phyloP scores from a whole-genome alignment of 2,888 invertebrate species.

The Drosophila glabriapex region DNA sequence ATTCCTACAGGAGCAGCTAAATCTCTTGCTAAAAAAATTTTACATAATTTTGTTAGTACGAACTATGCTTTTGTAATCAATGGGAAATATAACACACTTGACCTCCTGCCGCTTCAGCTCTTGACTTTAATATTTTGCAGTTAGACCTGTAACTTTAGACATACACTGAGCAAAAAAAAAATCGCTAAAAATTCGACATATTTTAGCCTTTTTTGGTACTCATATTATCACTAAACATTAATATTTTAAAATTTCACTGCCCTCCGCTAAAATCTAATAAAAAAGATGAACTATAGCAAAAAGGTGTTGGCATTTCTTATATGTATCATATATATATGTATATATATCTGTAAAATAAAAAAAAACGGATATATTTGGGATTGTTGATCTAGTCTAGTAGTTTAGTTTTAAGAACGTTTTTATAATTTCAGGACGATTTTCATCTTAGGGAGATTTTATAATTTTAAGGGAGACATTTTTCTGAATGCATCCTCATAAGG shows the following conservation, averaged over 20 bases:
- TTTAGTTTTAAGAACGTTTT: accelerated
- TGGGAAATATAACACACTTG: slow-evolving; percentile 49
- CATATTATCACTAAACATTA: neutral
- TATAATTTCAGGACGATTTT: neutral
- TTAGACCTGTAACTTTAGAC: neutral
- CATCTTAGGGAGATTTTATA: neutral
- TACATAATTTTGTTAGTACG: slow-evolving; percentile 65
- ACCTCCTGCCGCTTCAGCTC: slow-evolving; percentile 17
- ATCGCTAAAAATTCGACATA: too few relatives aligned
- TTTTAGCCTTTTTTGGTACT: neutral
- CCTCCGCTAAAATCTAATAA: neutral
- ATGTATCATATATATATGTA: too few relatives aligned
- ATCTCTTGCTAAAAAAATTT: slow-evolving; percentile 41
- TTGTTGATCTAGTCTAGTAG: neutral
- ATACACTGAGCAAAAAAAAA: neutral
- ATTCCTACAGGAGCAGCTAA: slow-evolving; percentile 3
- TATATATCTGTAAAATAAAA: neutral
- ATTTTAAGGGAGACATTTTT: accelerated
- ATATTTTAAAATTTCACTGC: too few relatives aligned
- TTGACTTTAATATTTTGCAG: slow-evolving; percentile 23
- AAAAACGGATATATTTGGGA: accelerated
- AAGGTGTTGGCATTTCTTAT: neutral
- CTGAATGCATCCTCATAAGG: neutral
- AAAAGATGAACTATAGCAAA: neutral
- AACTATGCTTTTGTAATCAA: slow-evolving; percentile 70